phyloP scores from a whole-genome alignment of 2,113 vertebrate species.

The Psilopsiagon aymara region DNA sequence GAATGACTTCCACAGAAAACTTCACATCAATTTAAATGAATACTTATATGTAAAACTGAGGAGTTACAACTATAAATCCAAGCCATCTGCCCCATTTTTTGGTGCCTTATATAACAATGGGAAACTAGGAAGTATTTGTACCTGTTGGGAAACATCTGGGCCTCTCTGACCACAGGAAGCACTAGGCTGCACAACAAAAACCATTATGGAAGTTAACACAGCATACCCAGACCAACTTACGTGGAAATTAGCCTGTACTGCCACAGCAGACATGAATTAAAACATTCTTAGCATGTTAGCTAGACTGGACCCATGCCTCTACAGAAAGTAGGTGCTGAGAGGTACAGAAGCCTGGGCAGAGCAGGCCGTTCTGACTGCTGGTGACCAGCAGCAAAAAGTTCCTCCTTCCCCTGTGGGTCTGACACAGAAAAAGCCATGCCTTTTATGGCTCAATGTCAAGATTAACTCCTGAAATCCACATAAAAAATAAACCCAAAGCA shows the following conservation, averaged over 20 bases:
- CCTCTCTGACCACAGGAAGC: not conserved
- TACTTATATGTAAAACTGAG: not conserved
- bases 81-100: not conserved
- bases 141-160: fast-evolving
- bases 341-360: not conserved
- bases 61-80: not conserved
- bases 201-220: not conserved
- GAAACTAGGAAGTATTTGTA: not conserved
- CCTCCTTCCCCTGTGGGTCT: not conserved
- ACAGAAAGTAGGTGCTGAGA: not conserved
- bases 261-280: not conserved
- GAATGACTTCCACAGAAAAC: not conserved
- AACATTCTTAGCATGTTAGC: not conserved
- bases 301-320: not conserved
- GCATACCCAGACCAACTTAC: not conserved
- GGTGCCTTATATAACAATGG: not conserved
- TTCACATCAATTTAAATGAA: not conserved
- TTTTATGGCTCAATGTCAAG: conserved; percentile 7
- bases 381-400: not conserved
- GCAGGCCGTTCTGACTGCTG: not conserved
- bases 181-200: not conserved
- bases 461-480: not conserved
- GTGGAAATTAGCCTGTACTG: not conserved
- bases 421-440: not conserved
- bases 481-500: conserved; percentile 48